phyloP scores from a whole-genome alignment of 1,140 invertebrate species.

The Hestina assimilis region DNA sequence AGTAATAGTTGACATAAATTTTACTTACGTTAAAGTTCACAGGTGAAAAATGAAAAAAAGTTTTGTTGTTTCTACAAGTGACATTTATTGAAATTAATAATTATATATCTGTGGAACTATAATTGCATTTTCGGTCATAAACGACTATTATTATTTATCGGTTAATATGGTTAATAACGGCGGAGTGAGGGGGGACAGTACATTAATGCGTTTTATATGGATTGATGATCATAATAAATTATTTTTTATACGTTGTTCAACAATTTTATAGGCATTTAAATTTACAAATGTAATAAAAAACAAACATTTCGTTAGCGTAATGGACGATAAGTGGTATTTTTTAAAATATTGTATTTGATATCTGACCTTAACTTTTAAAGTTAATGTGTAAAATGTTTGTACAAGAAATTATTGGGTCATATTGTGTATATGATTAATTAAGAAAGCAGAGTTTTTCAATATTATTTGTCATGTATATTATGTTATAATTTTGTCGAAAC shows the following conservation, averaged over 20 bases:
- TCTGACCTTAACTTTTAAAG: not conserved
- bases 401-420: not conserved
- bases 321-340: conserved; percentile 1
- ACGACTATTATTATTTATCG: not conserved
- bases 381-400: not conserved
- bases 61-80: not conserved
- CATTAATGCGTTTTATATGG: conserved; percentile 6
- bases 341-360: not conserved
- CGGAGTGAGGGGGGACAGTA: not conserved
- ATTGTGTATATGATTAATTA: too few relatives aligned
- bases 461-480: too few relatives aligned
- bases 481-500: too few relatives aligned
- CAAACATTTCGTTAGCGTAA: not conserved
- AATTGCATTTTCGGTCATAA: not conserved
- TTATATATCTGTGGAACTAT: not conserved
- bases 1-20: too few relatives aligned
- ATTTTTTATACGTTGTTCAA: conserved; percentile 13
- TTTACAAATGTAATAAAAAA: not conserved
- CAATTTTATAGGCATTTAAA: conserved; percentile 5
- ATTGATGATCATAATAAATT: conserved; percentile 18
- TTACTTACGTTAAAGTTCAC: too few relatives aligned
- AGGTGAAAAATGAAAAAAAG: too few relatives aligned
- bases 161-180: not conserved
- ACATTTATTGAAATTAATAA: not conserved
- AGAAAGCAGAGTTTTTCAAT: too few relatives aligned